Evolutionary conservation across 2,888 invertebrate genomes (phyloP).

Genomic region (Belgica antarctica): DNA sequence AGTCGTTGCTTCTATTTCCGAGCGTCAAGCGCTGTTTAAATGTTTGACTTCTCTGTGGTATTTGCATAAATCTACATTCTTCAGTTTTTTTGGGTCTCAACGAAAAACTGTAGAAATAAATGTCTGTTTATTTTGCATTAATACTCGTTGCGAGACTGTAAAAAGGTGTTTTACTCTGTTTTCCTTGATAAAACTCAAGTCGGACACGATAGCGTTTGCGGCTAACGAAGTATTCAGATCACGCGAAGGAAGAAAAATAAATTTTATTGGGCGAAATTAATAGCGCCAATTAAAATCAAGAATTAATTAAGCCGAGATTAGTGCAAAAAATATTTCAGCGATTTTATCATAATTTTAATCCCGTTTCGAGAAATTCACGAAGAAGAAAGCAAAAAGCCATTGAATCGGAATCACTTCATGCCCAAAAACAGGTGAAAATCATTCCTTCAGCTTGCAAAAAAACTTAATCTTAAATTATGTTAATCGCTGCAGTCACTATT

Average conservation of each 20-base stretch:
- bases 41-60: neutral
- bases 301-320: constrained; percentile 35
- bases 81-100: neutral
- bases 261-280: constrained; percentile 33
- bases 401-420: neutral
- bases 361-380: neutral
- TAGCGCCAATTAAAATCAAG: constrained; percentile 39
- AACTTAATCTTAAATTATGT: neutral
- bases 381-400: no score
- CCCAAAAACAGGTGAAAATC: neutral
- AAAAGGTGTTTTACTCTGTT: constrained; percentile 9
- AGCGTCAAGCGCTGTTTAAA: neutral
- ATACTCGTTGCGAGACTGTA: neutral
- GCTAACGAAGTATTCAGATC: constrained; percentile 18
- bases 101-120: constrained; percentile 2
- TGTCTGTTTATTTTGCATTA: neutral
- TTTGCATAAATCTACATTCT: constrained; percentile 33
- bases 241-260: neutral
- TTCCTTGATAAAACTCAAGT: neutral
- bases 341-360: constrained; percentile 9
- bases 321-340: neutral
- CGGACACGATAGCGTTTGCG: neutral
- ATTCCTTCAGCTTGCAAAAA: constrained; percentile 4
- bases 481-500: constrained; percentile 11
- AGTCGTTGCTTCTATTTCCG: constrained; percentile 8